Evolutionary conservation across 2,113 vertebrate genomes (phyloP).

Genomic region (Rhombomys opimus): DNA sequence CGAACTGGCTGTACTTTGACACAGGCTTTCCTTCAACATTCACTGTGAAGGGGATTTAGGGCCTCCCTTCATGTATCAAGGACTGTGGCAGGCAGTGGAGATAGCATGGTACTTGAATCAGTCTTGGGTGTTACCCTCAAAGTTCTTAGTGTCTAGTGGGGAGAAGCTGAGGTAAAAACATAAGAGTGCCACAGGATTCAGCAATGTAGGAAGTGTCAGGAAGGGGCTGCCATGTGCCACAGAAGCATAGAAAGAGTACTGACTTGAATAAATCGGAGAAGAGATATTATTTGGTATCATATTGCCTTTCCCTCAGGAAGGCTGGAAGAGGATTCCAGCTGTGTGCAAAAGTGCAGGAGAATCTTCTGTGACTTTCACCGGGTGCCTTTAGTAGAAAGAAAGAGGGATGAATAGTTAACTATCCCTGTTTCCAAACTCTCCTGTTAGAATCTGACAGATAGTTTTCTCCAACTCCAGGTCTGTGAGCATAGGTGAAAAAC

Average conservation of each 20-base stretch:
- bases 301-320: neutral
- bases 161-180: neutral
- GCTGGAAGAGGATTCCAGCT: neutral
- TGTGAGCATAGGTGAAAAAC: neutral
- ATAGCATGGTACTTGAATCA: neutral
- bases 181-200: neutral
- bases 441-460: slow-evolving; percentile 2
- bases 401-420: neutral
- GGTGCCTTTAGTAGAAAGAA: neutral
- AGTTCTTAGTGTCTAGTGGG: neutral
- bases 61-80: neutral
- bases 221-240: neutral
- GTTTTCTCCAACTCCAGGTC: neutral
- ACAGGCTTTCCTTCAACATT: neutral
- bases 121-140: neutral
- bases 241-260: neutral
- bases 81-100: neutral
- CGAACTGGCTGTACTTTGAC: slow-evolving; percentile 3
- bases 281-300: neutral
- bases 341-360: neutral
- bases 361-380: neutral
- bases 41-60: neutral
- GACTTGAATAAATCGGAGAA: neutral
- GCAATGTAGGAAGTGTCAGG: neutral
- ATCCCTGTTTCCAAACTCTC: neutral